Evolutionary conservation across 2,888 invertebrate genomes (phyloP).

Genomic region (Protonemura montana): DNA sequence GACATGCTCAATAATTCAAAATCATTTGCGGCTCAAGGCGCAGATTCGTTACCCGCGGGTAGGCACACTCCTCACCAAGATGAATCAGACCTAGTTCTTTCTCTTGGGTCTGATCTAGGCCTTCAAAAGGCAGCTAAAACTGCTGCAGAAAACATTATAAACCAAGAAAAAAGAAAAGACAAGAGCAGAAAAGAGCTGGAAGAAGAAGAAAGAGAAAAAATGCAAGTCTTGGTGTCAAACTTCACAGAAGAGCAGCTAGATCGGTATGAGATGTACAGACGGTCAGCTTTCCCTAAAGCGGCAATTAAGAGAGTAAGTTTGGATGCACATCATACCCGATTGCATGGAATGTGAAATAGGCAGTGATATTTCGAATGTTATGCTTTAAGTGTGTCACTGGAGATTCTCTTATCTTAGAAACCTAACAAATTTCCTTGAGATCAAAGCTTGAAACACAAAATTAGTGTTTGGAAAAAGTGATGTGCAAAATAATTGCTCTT

Average conservation of each 20-base stretch:
- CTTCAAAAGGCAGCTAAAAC: slow-evolving; percentile 32
- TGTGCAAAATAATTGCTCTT: too few species aligned
- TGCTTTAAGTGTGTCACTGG: too few species aligned
- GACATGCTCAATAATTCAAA: slow-evolving; percentile 46
- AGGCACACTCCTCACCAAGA: background rate
- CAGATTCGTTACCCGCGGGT: background rate
- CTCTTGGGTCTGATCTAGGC: slow-evolving; percentile 29
- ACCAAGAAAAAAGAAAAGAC: slow-evolving; percentile 70
- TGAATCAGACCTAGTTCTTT: slow-evolving; percentile 17
- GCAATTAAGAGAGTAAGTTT: slow-evolving; percentile 87
- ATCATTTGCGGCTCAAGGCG: background rate
- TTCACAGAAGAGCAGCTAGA: slow-evolving; percentile 98
- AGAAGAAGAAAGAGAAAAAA: slow-evolving; percentile 93
- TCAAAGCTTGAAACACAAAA: too few species aligned
- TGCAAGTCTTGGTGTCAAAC: slow-evolving; percentile 98
- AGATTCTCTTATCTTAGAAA: too few species aligned
- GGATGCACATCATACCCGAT: too few species aligned
- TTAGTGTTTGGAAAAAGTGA: too few species aligned
- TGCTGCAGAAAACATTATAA: background rate
- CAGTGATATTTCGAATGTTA: too few species aligned
- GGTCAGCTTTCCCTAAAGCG: slow-evolving; percentile 97
- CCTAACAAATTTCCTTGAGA: too few species aligned
- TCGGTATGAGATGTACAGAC: slow-evolving; percentile 97
- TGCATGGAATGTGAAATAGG: too few species aligned
- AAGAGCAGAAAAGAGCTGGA: slow-evolving; percentile 82